phyloP scores from a whole-genome alignment of 2,797 vertebrate species.

The Trematomus bernacchii region DNA sequence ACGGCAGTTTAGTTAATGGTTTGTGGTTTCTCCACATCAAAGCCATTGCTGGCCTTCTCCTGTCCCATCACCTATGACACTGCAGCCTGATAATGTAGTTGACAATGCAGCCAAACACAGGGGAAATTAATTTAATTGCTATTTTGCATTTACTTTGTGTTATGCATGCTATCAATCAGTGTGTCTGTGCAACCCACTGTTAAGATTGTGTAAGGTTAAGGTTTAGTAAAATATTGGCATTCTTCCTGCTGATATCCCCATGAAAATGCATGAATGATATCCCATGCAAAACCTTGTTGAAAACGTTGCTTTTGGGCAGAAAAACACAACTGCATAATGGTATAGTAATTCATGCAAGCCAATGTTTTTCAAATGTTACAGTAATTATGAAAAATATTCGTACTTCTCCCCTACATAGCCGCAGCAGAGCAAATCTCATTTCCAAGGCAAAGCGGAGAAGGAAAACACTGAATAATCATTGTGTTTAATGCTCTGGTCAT shows the following conservation, averaged over 20 bases:
- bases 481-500: conserved; percentile 91
- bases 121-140: conserved; percentile 4
- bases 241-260: conserved; percentile 61
- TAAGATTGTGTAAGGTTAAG: conserved; percentile 46
- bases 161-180: conserved; percentile 19
- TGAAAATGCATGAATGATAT: conserved; percentile 82
- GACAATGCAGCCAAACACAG: conserved; percentile 30
- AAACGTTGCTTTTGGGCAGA: conserved; percentile 82
- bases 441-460: conserved; percentile 84
- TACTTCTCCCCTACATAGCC: conserved; percentile 77
- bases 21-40: conserved; percentile 19
- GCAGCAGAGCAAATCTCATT: conserved; percentile 85
- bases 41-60: conserved; percentile 20
- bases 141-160: conserved; percentile 9
- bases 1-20: conserved; percentile 23
- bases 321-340: conserved; percentile 81
- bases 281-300: conserved; percentile 79
- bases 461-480: conserved; percentile 90
- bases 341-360: conserved; percentile 84
- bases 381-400: conserved; percentile 88
- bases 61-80: conserved; percentile 25
- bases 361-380: conserved; percentile 87
- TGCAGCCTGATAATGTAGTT: background rate
- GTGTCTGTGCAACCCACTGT: conserved; percentile 22
- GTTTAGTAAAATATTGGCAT: conserved; percentile 76